Evolutionary conservation across 2,113 vertebrate genomes (phyloP), one percentile per base, ranked within the genome.

Genomic region (Cyphomyrus plagiostoma): DNA sequence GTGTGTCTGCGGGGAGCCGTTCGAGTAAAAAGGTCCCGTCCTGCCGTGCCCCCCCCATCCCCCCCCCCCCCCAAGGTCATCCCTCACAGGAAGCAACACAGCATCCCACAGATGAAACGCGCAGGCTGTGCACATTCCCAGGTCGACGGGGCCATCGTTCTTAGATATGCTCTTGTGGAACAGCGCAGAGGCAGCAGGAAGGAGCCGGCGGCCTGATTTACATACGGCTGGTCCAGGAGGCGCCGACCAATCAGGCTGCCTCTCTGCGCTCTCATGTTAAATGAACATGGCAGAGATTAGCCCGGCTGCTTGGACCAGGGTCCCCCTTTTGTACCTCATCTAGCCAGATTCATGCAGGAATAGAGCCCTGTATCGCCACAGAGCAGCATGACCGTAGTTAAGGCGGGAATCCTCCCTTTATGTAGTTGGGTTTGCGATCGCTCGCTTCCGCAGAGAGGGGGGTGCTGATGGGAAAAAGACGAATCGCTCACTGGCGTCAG

Each of bases 401-500:
- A 39, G 26, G 70, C 3, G 10, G 62, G 62, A 70, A 4, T 70
- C 62, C 62, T 70, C 62, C 62, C 10, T 26, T 70, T 30, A 30
- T 70, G 35, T 15, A 39, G 35, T 35, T 39, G 35, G 17, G 15
- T 1, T 35, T 77, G 70, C 35, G 74, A 2, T 74, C 58, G n/a
- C 58, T 74, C 62, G 39, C 58, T 88, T 66, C 90, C 86, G 90
- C 90, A 74, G 90, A 91, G 53, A 89, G 90, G 90, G 90, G 80
- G 92, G 74, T 90, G 91, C 92, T 95, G 94, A 95, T 96, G 95
- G 95, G 94, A 83, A 95, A 93, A 93, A 95, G 95, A 96, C 92
- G 90, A 93, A 95, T 94, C 92, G 93, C 89, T 90, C 91, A 92
- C 92, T 92, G 89, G 91, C 93, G 95, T 95, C 94, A 92, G 94